Evolutionary conservation across 2,888 invertebrate species (phyloP), one percentile per base, ranked within the genome.

Genomic region (Diarsia mendica): DNA sequence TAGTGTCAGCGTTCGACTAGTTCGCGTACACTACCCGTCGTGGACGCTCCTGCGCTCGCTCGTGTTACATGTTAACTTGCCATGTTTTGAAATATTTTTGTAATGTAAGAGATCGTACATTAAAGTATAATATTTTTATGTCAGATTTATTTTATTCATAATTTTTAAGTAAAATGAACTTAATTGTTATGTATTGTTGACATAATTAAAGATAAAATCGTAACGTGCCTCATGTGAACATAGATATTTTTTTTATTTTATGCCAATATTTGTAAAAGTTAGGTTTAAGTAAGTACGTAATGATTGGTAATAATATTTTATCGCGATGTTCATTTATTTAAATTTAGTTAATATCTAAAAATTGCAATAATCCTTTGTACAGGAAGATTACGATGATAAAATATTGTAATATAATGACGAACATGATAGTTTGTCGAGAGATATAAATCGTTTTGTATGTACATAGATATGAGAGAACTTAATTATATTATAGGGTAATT

Each of bases 201-300:
- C 89, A 87, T 90, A 88, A 88, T 86, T 79, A 86, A 83, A 86
- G 77, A 87, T 86, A 88, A 89, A 88, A 89, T 84, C 87, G 89
- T 85, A 89, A 88, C 82, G 92, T 92, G 92, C 91, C 92, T 93
- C 89, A 90, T 87, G 75, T 85, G 85, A 89, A 85, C 89, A 90
- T 88, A 90, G 87, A 91, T 90, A 90, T 90, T 87, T 90, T 89
- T 80, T 88, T 90, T 89, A 89, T 90, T 89, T 89, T 91, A 93
- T 92, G 92, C 90, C 91, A 91, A 92, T 93, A 91, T 89, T 89
- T 87, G 85, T 88, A 87, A 85, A 86, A 87, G 74, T 74, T 89
- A 89, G 88, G 72, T 82, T 80, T 89, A 88, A 87, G 87, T 84
- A 88, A 85, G 87, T 85, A 88, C 87, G 88, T 89, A 87, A 87